These are phyloP conservation scores for Willisornis vidua DNA, from an alignment of 2,113 vertebrate genomes.

Conservation along the genomic window DNA sequence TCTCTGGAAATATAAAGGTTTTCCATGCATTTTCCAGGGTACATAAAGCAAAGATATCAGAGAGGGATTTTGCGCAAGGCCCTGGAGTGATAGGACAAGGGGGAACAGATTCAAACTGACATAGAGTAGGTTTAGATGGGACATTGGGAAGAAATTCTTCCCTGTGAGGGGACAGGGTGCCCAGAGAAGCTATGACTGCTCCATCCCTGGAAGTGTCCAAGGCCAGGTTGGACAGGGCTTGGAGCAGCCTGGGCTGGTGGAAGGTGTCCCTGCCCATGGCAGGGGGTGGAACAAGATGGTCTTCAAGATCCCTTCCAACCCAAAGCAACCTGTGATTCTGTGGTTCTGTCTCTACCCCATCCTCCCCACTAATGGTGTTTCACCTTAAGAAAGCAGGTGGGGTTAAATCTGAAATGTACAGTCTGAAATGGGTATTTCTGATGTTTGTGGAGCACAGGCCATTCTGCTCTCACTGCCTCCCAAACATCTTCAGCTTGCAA, in stretches of 20 bases:
- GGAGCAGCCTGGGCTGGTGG: not conserved
- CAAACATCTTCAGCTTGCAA: not conserved
- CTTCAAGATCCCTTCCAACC: not conserved
- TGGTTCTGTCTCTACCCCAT: not conserved
- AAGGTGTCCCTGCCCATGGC: not conserved
- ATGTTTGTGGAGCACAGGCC: not conserved
- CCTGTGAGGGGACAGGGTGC: not conserved
- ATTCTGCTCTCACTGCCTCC: not conserved
- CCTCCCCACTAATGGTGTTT: not conserved
- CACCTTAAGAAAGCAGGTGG: not conserved
- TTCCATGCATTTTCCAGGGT: not conserved
- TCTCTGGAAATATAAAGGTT: not conserved
- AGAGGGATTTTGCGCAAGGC: not conserved
- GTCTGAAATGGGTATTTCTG: not conserved
- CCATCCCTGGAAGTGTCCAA: not conserved
- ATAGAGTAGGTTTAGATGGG: accelerated
- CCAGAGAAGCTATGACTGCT: not conserved
- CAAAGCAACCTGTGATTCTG: not conserved
- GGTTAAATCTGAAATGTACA: not conserved
- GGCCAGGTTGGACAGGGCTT: not conserved
- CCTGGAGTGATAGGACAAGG: not conserved
- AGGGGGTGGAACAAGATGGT: not conserved
- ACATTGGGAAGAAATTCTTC: accelerated
- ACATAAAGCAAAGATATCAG: not conserved
- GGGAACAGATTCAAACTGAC: no score